Evolutionary conservation across 2,113 vertebrate genomes (phyloP).

Genomic region (Otolemur garnettii): DNA sequence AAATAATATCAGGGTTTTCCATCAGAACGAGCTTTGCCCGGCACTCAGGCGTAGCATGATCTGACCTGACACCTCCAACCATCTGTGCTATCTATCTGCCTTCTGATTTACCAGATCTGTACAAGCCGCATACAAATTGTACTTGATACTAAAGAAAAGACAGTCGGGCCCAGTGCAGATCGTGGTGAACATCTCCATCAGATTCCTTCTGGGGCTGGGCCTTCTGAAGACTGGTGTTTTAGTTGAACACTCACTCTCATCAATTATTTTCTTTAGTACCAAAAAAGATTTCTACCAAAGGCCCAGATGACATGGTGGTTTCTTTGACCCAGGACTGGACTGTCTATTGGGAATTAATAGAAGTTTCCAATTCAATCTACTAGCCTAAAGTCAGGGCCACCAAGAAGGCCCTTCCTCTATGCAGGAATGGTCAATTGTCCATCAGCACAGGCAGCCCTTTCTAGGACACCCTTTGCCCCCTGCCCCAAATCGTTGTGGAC

Average conservation of each 20-base stretch:
- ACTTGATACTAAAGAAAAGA: slow-evolving; percentile 95
- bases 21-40: slow-evolving; percentile 97
- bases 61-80: slow-evolving; percentile 99
- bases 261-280: slow-evolving; percentile 40
- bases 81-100: slow-evolving; percentile 99
- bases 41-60: slow-evolving; percentile 98
- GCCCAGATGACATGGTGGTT: slow-evolving; percentile 2
- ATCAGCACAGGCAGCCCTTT: neutral
- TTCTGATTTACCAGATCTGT: slow-evolving; percentile 97
- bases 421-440: slow-evolving; percentile 1
- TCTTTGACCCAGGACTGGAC: neutral
- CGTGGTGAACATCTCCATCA: neutral
- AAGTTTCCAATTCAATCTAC: slow-evolving; percentile 53
- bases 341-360: slow-evolving; percentile 68
- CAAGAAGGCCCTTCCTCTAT: slow-evolving; percentile 13
- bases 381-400: neutral
- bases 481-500: neutral
- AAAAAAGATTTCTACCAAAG: slow-evolving; percentile 5
- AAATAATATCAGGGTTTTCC: slow-evolving; percentile 99
- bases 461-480: slow-evolving; percentile 49
- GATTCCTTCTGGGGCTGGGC: neutral
- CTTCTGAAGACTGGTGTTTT: neutral
- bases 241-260: neutral
- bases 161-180: slow-evolving; percentile 63
- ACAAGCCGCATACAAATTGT: slow-evolving; percentile 94